Percentiles rank a stretch among this genome's conserved stretches.
Evolutionary conservation across 2,888 invertebrate species (phyloP).

Genomic region (Hofmannophila pseudospretella): DNA sequence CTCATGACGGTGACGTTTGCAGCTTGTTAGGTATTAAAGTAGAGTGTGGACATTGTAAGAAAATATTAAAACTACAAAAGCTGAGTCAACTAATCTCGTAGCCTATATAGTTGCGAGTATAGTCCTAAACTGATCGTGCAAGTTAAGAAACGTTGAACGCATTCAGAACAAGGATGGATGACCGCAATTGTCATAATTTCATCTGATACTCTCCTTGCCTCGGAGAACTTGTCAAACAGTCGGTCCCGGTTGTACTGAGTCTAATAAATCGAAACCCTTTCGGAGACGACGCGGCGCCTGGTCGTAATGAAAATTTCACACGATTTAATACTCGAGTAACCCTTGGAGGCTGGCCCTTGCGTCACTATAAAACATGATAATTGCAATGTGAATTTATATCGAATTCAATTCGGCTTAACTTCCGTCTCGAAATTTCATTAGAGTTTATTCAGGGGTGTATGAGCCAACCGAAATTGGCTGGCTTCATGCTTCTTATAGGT

Average conservation of each 20-base stretch:
- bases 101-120: no score
- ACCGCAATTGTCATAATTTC: no score
- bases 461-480: conserved; percentile 4
- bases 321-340: conserved; percentile 33
- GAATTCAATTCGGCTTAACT: conserved; percentile 4
- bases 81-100: no score
- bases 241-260: background rate
- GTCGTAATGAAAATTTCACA: conserved; percentile 32
- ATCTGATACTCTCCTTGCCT: no score
- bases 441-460: conserved; percentile 3
- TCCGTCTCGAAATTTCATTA: conserved; percentile 6
- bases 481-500: conserved; percentile 4
- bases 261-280: conserved; percentile 33
- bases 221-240: no score
- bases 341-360: conserved; percentile 11
- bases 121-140: no score
- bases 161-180: no score
- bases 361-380: conserved; percentile 7
- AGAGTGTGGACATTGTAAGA: no score
- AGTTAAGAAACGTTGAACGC: no score
- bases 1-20: no score
- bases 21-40: no score
- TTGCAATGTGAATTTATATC: conserved; percentile 2
- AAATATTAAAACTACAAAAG: no score
- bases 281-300: conserved; percentile 9